Conservation (phyloP, 2,113 vertebrate species). For the Urocitellus parryii region DNA sequence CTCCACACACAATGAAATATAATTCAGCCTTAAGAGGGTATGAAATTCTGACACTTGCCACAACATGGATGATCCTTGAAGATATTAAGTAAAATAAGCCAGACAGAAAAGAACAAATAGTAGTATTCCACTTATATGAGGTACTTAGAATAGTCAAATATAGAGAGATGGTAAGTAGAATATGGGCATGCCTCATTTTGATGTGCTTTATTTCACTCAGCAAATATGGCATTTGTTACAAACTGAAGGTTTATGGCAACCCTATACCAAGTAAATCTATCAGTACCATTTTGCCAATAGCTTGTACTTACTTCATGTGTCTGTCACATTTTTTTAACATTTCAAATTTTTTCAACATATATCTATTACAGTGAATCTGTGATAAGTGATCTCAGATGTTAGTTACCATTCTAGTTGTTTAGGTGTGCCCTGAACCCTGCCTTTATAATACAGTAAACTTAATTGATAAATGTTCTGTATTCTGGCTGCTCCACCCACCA, state of each 20-base stretch:
- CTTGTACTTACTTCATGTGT: not conserved
- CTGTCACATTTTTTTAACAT: not conserved
- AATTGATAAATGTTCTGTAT: not conserved
- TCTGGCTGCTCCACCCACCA: not conserved
- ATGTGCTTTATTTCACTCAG: not conserved
- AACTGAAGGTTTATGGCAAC: not conserved
- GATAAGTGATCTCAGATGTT: not conserved
- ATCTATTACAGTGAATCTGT: not conserved
- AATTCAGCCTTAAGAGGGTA: not conserved
- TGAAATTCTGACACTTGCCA: not conserved
- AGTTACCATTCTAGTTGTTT: not conserved
- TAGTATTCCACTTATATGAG: not conserved
- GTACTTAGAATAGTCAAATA: not conserved
- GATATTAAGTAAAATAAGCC: not conserved
- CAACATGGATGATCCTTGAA: not conserved
- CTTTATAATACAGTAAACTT: not conserved
- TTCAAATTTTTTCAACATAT: not conserved
- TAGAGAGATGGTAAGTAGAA: not conserved
- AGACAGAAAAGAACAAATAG: not conserved
- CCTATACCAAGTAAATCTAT: not conserved
- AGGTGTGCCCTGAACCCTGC: not conserved
- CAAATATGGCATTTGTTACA: not conserved
- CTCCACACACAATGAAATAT: not conserved
- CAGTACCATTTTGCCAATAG: not conserved
- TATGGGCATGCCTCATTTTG: not conserved